Evolutionary conservation across 2,113 vertebrate species (phyloP).

Genomic region (Enhydra lutris): DNA sequence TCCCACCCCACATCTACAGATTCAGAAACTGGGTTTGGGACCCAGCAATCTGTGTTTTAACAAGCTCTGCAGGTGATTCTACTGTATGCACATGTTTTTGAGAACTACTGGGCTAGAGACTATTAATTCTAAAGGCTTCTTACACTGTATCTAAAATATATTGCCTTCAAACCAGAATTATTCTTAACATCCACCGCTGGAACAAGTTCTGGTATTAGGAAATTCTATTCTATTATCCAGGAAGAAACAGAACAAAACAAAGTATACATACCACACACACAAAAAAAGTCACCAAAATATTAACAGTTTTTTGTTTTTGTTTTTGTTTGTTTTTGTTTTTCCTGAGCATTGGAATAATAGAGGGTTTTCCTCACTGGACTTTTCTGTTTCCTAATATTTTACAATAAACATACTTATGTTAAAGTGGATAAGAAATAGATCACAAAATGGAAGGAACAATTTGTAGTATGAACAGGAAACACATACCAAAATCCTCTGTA

Average conservation of each 20-base stretch:
- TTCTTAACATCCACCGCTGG: not conserved
- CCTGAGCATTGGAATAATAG: not conserved
- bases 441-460: not conserved
- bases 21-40: not conserved
- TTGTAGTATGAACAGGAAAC: not conserved
- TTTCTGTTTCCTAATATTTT: slow-evolving; percentile 29
- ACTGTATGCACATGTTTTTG: not conserved
- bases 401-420: not conserved
- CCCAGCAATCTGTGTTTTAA: not conserved
- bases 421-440: not conserved
- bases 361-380: not conserved
- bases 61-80: not conserved
- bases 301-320: not conserved
- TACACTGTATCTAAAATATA: not conserved
- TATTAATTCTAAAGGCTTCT: not conserved
- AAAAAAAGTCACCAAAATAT: slow-evolving; percentile 8
- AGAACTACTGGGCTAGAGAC: not conserved
- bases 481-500: not conserved
- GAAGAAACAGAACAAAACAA: not conserved
- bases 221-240: not conserved
- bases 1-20: not conserved
- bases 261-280: not conserved
- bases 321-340: not conserved
- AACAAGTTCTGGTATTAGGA: not conserved
- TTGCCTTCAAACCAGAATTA: not conserved